Conservation (phyloP, 1,140 invertebrate species). For the Physella acuta region DNA sequence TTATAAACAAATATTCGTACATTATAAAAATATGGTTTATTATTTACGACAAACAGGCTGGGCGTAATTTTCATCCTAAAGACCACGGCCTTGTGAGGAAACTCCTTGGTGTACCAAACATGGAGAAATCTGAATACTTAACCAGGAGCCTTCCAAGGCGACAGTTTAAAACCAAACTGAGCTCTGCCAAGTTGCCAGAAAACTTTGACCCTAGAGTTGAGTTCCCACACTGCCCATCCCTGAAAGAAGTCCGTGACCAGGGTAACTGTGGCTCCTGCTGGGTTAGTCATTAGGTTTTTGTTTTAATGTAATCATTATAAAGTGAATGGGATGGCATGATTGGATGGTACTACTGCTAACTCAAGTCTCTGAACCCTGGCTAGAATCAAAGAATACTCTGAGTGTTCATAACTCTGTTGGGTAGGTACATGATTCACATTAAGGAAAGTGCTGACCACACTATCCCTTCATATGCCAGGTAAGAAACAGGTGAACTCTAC, state of each 20-base stretch:
- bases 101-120: conserved; percentile 26
- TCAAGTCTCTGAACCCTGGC: too few relatives aligned
- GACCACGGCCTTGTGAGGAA: conserved; percentile 25
- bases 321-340: too few relatives aligned
- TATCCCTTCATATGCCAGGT: too few relatives aligned
- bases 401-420: too few relatives aligned
- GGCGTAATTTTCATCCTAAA: conserved; percentile 34
- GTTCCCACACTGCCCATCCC: conserved; percentile 72
- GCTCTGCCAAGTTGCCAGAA: conserved; percentile 33
- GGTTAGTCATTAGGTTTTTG: conserved; percentile 49
- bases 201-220: conserved; percentile 43
- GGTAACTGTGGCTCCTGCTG: conserved; percentile 64
- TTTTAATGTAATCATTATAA: conserved; percentile 5
- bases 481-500: too few relatives aligned
- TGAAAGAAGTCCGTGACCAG: conserved; percentile 63
- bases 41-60: too few relatives aligned
- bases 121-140: conserved; percentile 8
- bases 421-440: too few relatives aligned
- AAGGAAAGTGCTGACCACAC: too few relatives aligned
- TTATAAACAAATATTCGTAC: too few relatives aligned
- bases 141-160: conserved; percentile 16
- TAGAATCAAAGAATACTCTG: too few relatives aligned
- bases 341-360: too few relatives aligned
- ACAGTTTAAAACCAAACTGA: not conserved
- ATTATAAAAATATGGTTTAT: too few relatives aligned